A percentile compares a stretch with the other conserved stretches of the same genome.
Conservation (phyloP, 1,140 invertebrate genomes). For the Diachasmimorpha longicaudata region DNA sequence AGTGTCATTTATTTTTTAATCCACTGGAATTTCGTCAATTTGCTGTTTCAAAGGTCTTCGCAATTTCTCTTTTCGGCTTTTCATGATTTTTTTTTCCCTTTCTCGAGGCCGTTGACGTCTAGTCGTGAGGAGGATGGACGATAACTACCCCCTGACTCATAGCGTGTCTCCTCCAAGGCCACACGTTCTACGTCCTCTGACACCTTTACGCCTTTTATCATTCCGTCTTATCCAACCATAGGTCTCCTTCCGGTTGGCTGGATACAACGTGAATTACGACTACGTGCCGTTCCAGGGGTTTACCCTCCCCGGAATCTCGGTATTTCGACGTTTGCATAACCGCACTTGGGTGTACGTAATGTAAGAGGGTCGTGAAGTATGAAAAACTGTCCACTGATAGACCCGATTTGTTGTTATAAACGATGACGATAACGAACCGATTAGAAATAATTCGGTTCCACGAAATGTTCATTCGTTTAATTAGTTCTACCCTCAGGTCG, state of each 20-base stretch:
- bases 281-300: not conserved
- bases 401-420: too few relatives aligned
- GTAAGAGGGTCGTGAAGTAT: not conserved
- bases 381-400: too few relatives aligned
- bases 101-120: too few relatives aligned
- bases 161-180: not conserved
- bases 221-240: not conserved
- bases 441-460: too few relatives aligned
- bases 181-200: not conserved
- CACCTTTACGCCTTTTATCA: conserved; percentile 4
- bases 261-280: conserved; percentile 6
- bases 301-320: not conserved
- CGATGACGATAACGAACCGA: too few relatives aligned
- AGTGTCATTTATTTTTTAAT: too few relatives aligned
- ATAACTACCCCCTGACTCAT: not conserved
- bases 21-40: too few relatives aligned
- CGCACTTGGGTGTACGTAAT: not conserved
- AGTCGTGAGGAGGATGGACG: not conserved
- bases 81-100: too few relatives aligned
- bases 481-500: too few relatives aligned
- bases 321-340: not conserved
- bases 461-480: too few relatives aligned
- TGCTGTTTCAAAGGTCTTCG: too few relatives aligned
- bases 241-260: not conserved
- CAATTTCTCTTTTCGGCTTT: too few relatives aligned